phyloP scores from a whole-genome alignment of 2,888 invertebrate species.

The Heteromyza rotundicornis region DNA sequence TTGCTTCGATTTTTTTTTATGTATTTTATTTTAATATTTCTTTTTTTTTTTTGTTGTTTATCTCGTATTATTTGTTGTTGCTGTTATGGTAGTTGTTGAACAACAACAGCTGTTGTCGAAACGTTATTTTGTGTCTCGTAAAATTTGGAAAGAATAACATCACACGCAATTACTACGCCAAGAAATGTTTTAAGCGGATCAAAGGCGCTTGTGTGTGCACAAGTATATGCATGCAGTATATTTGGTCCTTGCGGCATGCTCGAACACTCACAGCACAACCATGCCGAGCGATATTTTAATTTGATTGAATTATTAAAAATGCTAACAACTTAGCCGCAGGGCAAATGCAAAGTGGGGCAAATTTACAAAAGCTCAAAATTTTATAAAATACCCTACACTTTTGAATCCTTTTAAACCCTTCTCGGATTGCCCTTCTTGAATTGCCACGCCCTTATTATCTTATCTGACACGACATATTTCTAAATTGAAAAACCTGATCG shows the following conservation, averaged over 20 bases:
- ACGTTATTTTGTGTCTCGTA: not conserved
- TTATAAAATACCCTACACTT: no score
- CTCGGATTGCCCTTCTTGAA: no score
- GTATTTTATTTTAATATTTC: no score
- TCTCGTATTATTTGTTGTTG: not conserved
- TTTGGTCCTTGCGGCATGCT: not conserved
- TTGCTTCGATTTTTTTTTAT: slow-evolving; percentile 4
- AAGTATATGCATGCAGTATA: no score
- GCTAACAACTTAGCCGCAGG: not conserved
- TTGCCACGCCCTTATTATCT: no score
- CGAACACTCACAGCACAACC: not conserved
- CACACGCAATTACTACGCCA: not conserved
- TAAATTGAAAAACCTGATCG: no score
- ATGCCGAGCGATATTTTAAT: slow-evolving; percentile 15
- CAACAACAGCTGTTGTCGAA: slow-evolving; percentile 16
- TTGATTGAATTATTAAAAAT: slow-evolving; percentile 20
- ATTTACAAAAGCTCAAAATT: no score
- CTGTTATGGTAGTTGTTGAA: slow-evolving; percentile 10
- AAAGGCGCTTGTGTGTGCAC: not conserved
- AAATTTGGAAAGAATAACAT: slow-evolving; percentile 7
- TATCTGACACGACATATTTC: no score
- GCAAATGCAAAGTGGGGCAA: not conserved
- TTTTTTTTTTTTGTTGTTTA: no score
- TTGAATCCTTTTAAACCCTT: no score
- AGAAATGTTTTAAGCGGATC: not conserved